Evolutionary conservation across 2,797 vertebrate species (phyloP).

Genomic region (Borostomias antarcticus): DNA sequence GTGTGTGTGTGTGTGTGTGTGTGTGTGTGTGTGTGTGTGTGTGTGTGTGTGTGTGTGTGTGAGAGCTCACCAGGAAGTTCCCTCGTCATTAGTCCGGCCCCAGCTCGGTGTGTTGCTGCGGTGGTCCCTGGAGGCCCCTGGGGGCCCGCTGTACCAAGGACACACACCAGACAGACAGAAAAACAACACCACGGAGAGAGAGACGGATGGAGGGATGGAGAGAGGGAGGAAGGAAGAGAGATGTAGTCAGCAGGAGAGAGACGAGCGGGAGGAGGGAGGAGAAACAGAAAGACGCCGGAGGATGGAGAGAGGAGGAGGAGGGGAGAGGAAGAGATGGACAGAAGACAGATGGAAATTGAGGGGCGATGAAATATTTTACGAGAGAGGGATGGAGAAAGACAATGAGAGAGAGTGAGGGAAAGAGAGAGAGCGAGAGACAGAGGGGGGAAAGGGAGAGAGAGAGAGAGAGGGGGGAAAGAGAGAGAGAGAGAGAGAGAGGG

Average conservation of each 20-base stretch:
- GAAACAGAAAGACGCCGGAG: slow-evolving; percentile 22
- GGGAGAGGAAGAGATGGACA: not conserved
- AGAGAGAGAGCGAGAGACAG: slow-evolving; percentile 16
- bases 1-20: not conserved
- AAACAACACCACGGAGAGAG: not conserved
- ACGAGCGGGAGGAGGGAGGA: slow-evolving; percentile 51
- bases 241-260: too few species aligned
- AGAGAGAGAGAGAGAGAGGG: not conserved
- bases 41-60: slow-evolving; percentile 26
- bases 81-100: slow-evolving; percentile 50
- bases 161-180: slow-evolving; percentile 2
- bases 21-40: slow-evolving; percentile 5
- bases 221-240: not conserved
- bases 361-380: slow-evolving; percentile 62
- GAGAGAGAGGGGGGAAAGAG: not conserved
- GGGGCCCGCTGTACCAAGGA: slow-evolving; percentile 24
- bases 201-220: not conserved
- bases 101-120: slow-evolving; percentile 37
- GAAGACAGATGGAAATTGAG: slow-evolving; percentile 56
- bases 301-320: not conserved
- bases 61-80: slow-evolving; percentile 15
- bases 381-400: slow-evolving; percentile 50
- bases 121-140: slow-evolving; percentile 49
- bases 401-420: not conserved
- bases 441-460: slow-evolving; percentile 47